These are phyloP conservation scores for Drosophila kikkawai DNA, from an alignment of 1,140 invertebrate species.

Conservation along the genomic window DNA sequence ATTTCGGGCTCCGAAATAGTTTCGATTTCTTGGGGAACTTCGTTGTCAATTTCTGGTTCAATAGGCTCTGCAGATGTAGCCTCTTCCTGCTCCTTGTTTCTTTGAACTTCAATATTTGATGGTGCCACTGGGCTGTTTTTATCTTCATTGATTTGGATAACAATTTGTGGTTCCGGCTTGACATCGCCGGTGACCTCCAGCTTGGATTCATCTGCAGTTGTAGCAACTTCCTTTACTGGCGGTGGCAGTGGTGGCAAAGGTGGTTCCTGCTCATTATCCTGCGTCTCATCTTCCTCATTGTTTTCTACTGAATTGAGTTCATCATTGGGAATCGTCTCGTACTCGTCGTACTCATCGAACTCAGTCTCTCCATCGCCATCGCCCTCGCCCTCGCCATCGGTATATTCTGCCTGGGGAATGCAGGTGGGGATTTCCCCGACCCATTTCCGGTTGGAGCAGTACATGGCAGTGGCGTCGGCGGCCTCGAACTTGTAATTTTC, in stretches of 20 bases:
- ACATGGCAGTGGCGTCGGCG: conserved; percentile 86
- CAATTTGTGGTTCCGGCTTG: conserved; percentile 23
- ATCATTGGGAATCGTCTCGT: conserved; percentile 46
- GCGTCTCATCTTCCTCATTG: neutral
- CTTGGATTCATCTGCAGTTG: neutral
- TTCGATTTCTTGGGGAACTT: conserved; percentile 3
- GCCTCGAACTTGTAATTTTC: conserved; percentile 86
- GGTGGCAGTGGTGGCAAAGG: conserved; percentile 31
- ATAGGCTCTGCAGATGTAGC: neutral
- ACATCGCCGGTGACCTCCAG: neutral
- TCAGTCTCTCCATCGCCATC: conserved; percentile 15
- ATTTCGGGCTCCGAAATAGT: neutral
- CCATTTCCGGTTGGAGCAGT: conserved; percentile 87
- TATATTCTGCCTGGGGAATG: conserved; percentile 68
- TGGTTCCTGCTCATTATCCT: neutral
- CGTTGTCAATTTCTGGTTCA: neutral
- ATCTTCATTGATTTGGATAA: conserved; percentile 21
- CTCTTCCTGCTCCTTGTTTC: neutral
- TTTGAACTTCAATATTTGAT: neutral
- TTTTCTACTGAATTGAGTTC: conserved; percentile 15
- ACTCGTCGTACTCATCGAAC: conserved; percentile 54
- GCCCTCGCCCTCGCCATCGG: conserved; percentile 44
- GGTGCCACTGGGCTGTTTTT: neutral
- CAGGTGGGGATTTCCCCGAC: conserved; percentile 86
- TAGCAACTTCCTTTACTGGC: neutral